A percentile compares a stretch with the other conserved stretches of the same genome.
These are phyloP conservation scores for Solenopsis invicta DNA, from an alignment of 1,140 invertebrate species.

Conservation along the genomic window DNA sequence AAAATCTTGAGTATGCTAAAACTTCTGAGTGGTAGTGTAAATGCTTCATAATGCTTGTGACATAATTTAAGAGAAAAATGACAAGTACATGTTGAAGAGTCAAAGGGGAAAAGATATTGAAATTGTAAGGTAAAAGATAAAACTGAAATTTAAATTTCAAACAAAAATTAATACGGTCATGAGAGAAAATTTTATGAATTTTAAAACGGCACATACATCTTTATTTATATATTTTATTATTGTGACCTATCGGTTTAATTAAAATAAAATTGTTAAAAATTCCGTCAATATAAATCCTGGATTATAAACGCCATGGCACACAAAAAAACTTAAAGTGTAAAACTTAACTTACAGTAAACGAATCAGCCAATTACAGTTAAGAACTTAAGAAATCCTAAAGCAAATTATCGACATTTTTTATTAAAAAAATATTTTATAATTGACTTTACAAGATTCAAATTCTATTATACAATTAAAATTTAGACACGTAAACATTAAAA, in stretches of 20 bases:
- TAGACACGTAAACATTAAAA: too few species aligned
- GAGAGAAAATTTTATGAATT: background rate
- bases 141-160: background rate
- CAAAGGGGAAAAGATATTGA: background rate
- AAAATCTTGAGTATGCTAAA: too few species aligned
- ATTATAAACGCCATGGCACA: too few species aligned
- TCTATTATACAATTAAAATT: too few species aligned
- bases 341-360: too few species aligned
- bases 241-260: background rate
- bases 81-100: background rate
- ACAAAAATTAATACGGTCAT: background rate
- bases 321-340: too few species aligned
- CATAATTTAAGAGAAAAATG: background rate
- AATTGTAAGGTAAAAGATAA: background rate
- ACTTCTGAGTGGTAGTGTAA: too few species aligned
- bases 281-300: background rate
- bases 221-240: background rate
- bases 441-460: too few species aligned
- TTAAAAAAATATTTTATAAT: too few species aligned
- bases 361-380: too few species aligned
- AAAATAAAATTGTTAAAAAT: background rate
- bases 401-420: too few species aligned
- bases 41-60: background rate
- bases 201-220: background rate
- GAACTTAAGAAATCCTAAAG: too few species aligned